A percentile compares a stretch with the other conserved stretches of the same genome.
These are phyloP conservation scores for Platycnemis pennipes DNA, from an alignment of 2,888 invertebrate genomes.

Conservation along the genomic window DNA sequence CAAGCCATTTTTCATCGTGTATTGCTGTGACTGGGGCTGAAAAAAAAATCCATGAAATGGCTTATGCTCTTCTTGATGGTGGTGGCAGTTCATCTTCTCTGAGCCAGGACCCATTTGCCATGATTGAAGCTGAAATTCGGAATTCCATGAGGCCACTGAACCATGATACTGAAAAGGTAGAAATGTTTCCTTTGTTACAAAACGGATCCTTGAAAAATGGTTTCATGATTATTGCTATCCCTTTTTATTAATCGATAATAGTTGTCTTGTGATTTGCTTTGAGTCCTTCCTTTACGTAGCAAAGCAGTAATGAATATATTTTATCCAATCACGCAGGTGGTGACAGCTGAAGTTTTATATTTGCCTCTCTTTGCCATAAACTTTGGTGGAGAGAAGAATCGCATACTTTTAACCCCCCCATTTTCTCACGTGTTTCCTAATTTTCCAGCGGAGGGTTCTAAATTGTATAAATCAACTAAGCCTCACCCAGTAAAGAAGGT, in stretches of 20 bases:
- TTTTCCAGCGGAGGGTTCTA: conserved; percentile 75
- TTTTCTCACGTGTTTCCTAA: conserved; percentile 82
- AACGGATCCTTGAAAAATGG: not conserved
- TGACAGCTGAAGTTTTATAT: conserved; percentile 83
- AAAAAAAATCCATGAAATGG: conserved; percentile 79
- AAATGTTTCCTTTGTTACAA: too few species aligned
- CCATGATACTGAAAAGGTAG: conserved; percentile 74
- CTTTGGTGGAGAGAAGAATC: conserved; percentile 77
- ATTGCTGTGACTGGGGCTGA: conserved; percentile 83
- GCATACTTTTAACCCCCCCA: conserved; percentile 84
- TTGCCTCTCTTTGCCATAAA: conserved; percentile 79
- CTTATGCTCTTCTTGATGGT: conserved; percentile 23
- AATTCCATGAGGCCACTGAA: conserved; percentile 84
- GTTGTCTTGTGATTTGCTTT: not conserved
- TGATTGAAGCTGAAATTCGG: conserved; percentile 79
- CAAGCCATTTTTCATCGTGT: conserved; percentile 83
- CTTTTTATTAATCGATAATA: not conserved
- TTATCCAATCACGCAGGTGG: conserved; percentile 81
- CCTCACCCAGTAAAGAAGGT: conserved; percentile 48
- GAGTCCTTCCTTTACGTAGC: not conserved
- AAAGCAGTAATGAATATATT: conserved; percentile 61
- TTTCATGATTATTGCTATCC: not conserved
- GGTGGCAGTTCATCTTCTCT: not conserved
- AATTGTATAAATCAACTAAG: not conserved
- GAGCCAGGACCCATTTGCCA: conserved; percentile 73